These are phyloP conservation scores for Vimba vimba DNA, from an alignment of 2,113 vertebrate species.

Conservation along the genomic window DNA sequence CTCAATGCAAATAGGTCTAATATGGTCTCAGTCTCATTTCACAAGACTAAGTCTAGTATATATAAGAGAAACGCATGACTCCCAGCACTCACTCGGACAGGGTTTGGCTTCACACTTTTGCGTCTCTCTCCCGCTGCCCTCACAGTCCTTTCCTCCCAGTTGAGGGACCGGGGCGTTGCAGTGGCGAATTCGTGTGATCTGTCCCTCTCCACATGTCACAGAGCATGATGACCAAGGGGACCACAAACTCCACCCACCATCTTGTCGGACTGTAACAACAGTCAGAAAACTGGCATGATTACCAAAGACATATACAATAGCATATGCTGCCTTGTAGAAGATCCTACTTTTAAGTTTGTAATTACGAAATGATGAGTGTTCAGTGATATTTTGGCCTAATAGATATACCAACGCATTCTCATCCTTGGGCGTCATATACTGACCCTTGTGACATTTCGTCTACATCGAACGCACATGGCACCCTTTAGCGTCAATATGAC, in stretches of 20 bases:
- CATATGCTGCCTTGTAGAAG: not conserved
- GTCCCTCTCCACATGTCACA: conserved; percentile 88
- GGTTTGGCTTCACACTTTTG: conserved; percentile 85
- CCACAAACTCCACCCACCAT: conserved; percentile 98
- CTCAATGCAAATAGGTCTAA: not conserved
- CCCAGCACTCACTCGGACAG: conserved; percentile 82
- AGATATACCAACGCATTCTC: too few relatives aligned
- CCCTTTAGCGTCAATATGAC: too few relatives aligned
- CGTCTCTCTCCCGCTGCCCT: conserved; percentile 90
- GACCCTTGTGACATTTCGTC: too few relatives aligned
- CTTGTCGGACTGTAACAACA: conserved; percentile 85
- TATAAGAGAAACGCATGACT: not conserved
- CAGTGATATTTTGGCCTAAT: not conserved
- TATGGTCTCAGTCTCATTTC: not conserved
- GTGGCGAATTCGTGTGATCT: conserved; percentile 93
- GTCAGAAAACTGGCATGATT: conserved; percentile 37
- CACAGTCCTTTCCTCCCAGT: conserved; percentile 89
- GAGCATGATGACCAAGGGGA: conserved; percentile 97
- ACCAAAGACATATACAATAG: not conserved
- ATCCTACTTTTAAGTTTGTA: not conserved
- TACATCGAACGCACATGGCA: too few relatives aligned
- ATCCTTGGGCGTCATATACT: too few relatives aligned
- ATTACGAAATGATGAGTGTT: not conserved
- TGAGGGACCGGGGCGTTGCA: conserved; percentile 96
- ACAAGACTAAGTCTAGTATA: not conserved